A percentile compares a stretch with the other conserved stretches of the same genome.
Evolutionary conservation across 2,113 vertebrate genomes (phyloP).

Genomic region (Himantopus leucocephalus): DNA sequence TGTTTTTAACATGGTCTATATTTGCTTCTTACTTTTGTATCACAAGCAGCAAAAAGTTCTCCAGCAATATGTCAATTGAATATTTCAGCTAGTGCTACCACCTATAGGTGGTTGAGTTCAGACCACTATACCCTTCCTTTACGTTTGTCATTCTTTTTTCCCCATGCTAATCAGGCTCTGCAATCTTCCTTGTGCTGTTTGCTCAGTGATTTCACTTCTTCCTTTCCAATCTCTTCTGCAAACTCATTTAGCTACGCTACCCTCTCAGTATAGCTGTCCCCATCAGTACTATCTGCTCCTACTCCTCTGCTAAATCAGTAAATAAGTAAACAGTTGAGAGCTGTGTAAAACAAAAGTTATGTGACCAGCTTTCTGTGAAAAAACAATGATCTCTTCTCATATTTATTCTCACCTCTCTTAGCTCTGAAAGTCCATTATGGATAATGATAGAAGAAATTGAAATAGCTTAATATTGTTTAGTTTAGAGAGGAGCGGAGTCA

Average conservation of each 20-base stretch:
- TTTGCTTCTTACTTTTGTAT: background rate
- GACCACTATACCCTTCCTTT: background rate
- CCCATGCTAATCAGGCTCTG: background rate
- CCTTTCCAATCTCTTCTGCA: background rate
- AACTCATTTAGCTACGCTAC: background rate
- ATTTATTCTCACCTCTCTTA: slow-evolving; percentile 19
- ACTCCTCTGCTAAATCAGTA: background rate
- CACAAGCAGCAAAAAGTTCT: background rate
- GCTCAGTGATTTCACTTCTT: background rate
- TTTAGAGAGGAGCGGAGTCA: slow-evolving; percentile 19
- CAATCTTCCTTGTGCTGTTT: background rate
- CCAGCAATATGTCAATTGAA: background rate
- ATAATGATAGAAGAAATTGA: slow-evolving; percentile 49
- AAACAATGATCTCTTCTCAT: background rate
- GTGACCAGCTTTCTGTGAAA: background rate
- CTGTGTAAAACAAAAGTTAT: slow-evolving; percentile 45
- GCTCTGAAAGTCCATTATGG: slow-evolving; percentile 29
- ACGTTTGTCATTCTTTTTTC: background rate
- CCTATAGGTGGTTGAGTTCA: background rate
- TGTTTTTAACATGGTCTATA: background rate
- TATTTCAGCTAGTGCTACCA: background rate
- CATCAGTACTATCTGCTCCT: background rate
- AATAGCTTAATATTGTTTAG: slow-evolving; percentile 44
- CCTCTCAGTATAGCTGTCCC: background rate
- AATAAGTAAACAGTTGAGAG: slow-evolving; percentile 24